A percentile compares a stretch with the other conserved stretches of the same genome.
These are phyloP conservation scores for Actinia tenebrosa DNA, from an alignment of 64 coral and sea anemone species.

Conservation along the genomic window DNA sequence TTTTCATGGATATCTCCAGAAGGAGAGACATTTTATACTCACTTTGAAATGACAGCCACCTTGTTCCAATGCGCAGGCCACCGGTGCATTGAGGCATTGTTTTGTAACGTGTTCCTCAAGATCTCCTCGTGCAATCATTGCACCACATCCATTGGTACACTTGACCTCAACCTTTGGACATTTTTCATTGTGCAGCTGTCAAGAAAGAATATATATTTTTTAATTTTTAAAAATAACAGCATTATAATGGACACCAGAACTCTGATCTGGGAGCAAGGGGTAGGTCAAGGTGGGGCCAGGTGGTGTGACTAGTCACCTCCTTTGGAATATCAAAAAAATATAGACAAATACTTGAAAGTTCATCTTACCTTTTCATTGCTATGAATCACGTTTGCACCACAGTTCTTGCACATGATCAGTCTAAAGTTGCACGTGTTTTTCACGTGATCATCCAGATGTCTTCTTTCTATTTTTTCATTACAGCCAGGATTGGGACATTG, in stretches of 20 bases:
- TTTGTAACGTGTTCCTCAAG: not conserved
- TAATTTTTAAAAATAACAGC: too few species aligned
- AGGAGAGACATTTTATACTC: not conserved
- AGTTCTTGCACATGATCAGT: not conserved
- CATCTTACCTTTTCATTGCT: not conserved
- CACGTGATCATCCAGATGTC: not conserved
- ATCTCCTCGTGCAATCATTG: not conserved
- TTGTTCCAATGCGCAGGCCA: not conserved
- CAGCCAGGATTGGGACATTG: conserved; percentile 8
- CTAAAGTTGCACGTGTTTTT: not conserved
- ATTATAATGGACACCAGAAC: too few species aligned
- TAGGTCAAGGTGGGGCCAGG: too few species aligned
- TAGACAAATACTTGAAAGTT: not conserved
- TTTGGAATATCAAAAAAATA: too few species aligned
- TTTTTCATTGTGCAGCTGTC: not conserved
- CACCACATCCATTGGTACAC: not conserved
- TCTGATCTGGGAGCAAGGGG: too few species aligned
- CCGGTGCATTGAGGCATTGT: not conserved
- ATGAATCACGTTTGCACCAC: not conserved
- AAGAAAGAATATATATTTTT: not conserved
- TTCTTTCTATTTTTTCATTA: not conserved
- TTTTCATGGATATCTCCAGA: too few species aligned
- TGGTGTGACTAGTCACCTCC: too few species aligned
- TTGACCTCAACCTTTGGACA: not conserved
- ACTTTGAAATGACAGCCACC: not conserved